Conservation (phyloP, 2,113 vertebrate species). For the Pelmatolapia mariae region DNA sequence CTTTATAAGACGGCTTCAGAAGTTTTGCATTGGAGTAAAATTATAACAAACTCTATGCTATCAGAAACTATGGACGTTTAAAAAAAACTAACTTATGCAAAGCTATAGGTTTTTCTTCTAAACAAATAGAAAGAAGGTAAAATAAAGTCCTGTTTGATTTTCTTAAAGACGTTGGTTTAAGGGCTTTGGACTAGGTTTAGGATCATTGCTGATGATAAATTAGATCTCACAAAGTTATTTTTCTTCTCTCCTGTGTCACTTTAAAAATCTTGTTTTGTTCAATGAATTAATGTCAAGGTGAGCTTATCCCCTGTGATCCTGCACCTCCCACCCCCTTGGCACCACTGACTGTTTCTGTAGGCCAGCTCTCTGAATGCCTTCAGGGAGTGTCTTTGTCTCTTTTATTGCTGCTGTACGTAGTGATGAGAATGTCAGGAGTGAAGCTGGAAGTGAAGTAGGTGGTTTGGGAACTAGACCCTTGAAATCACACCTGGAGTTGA, state of each 20-base stretch:
- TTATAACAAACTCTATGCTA: rapidly evolving
- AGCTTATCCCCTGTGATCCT: not conserved
- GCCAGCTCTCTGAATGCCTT: not conserved
- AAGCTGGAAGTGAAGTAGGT: not conserved
- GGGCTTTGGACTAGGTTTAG: not conserved
- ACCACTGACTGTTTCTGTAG: not conserved
- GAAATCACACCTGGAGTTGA: not conserved
- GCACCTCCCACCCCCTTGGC: not conserved
- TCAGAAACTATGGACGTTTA: not conserved
- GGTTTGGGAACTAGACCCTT: not conserved
- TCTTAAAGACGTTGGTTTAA: rapidly evolving
- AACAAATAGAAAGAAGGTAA: not conserved
- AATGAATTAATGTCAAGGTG: not conserved
- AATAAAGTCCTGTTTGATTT: not conserved
- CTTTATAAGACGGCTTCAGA: not conserved
- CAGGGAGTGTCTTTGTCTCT: not conserved
- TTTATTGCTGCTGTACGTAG: not conserved
- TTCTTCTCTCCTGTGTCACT: not conserved
- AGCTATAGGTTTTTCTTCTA: not conserved
- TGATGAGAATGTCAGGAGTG: not conserved
- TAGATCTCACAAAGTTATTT: not conserved
- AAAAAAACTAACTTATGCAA: not conserved
- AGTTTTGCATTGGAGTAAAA: not conserved
- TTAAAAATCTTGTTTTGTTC: not conserved
- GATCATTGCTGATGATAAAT: not conserved